Base-by-base conservation (phyloP, 1,140 invertebrate species). In the Leptopilina clavipes region DNA sequence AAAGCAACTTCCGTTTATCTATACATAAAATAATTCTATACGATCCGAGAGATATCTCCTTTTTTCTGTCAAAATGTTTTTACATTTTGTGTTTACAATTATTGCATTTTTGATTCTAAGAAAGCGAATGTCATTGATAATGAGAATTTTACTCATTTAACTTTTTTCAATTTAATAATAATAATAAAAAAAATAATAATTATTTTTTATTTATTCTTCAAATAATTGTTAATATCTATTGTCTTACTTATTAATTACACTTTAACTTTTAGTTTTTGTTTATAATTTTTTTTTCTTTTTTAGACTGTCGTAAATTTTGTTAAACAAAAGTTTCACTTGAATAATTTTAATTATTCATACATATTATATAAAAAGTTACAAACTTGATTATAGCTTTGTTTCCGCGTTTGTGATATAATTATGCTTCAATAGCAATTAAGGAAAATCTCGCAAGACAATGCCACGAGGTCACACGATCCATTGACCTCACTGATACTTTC, bases 401-500 rank as follows among this genome's bases (percentile, higher is more conserved):
- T 65, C 59, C 22, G 12, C 11, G 1, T 65, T 31, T 65, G 22
- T 65, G 22, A 65, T 25, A 65, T 65, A 31, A 65, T 65, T 65
- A 65, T 65, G 59, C 19, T 65, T 65, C 19, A 31, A 31, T 65
- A 65, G 11, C 59, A 37, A 65, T 65, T 65, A 65, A 52, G 59
- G 14, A 22, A 65, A 65, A 31, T 25, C 12, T 65, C 11, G 59
- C 43, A 52, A 72, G 78, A 79, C 78, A 79, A 79, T 79, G 74
- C 76, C 75, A 76, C 31, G 75, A 71, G 78, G 76, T 73, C 72
- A 78, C 70, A 79, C 78, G 72, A 65, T 65, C 80, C 80, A 80
- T 82, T 84, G 82, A 48, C 19, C 72, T 74, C 22, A 18, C 74
- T 45, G 76, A 81, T 85, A 84, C 84, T 85, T 85, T 84, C 84